Base-by-base conservation (phyloP, 2,113 vertebrate genomes). In the Procapra przewalskii region DNA sequence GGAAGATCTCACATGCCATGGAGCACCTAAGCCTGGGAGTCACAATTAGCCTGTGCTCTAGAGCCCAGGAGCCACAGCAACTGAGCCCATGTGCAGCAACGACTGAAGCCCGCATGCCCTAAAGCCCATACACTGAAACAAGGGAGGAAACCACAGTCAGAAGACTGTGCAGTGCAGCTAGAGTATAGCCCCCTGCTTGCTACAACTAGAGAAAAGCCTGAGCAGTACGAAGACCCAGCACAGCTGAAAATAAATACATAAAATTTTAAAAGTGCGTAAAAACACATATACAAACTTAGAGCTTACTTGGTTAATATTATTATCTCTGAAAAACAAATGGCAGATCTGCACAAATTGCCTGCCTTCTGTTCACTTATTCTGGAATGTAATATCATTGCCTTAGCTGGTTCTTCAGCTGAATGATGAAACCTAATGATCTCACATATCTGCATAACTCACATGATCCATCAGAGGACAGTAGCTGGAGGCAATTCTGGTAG, bases 391-490 rank as follows among this genome's bases (percentile, higher is more conserved):
- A 54, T 29, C 23, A 85, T 45, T 36, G 21, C 71, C 5, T 55
- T 82, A 62, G 5, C 16, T 81, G 55, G 87, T 5, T 12, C 75
- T 91, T 94, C 45, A 36, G 25, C 9, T 79, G 31, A 62, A 48
- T 67, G 36, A 3, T 10, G 45, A 59, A 55, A 91, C 23, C 40
- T 31, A 71, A 31, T 19, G 15, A n/a, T 36, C 43, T 55, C 36
- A 33, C 3, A 31, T 4, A 48, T n/a, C 15, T 12, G 62, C 7
- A 21, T 2, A 13, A 97, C 98, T 98, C 91, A 98, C 97, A 1
- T 98, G 97, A 40, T 97, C 80, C 97, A 98, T 97, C 33, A 98
- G 93, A 23, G 36, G 80, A 23, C 13, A 90, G 75, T 98, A 98
- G 94, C 97, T 92, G 57, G 96, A 95, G n/a, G 96, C 97, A 54